Evolutionary conservation across 2,888 invertebrate species (phyloP).

Genomic region (Aromia moschata): DNA sequence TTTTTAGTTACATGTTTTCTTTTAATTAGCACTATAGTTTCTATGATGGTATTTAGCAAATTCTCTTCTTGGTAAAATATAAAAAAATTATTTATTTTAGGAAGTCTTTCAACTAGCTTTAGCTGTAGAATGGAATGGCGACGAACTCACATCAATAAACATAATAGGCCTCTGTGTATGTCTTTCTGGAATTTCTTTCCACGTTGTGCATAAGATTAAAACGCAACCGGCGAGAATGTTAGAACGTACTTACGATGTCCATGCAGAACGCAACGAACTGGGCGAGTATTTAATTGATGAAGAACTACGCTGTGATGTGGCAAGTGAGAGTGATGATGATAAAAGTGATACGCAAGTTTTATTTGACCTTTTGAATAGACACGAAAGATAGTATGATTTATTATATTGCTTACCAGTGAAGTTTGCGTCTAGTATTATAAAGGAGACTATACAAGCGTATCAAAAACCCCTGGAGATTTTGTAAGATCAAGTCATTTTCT

Average conservation of each 20-base stretch:
- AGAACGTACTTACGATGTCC: slow-evolving; percentile 46
- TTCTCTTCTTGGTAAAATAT: not conserved
- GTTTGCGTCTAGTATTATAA: too few species aligned
- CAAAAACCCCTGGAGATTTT: too few species aligned
- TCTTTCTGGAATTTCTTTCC: slow-evolving; percentile 85
- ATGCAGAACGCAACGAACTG: slow-evolving; percentile 51
- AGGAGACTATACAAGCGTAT: too few species aligned
- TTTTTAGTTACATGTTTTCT: too few species aligned
- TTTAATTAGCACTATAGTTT: not conserved
- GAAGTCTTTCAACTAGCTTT: slow-evolving; percentile 92
- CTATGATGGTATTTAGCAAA: not conserved
- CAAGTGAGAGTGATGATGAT: slow-evolving; percentile 57
- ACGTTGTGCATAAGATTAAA: slow-evolving; percentile 77
- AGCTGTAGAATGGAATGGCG: slow-evolving; percentile 88
- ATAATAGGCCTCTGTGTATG: slow-evolving; percentile 87
- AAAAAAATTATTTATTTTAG: too few species aligned
- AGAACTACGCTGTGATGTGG: slow-evolving; percentile 40
- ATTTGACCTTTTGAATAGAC: slow-evolving; percentile 63
- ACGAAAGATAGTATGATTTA: slow-evolving; percentile 53
- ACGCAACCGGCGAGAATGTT: slow-evolving; percentile 35
- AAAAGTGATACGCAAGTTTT: slow-evolving; percentile 65
- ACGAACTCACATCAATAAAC: slow-evolving; percentile 84
- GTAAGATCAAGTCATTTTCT: too few species aligned
- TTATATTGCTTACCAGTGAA: too few species aligned
- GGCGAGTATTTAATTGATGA: slow-evolving; percentile 56